Percentiles rank a stretch among this genome's conserved stretches.
Evolutionary conservation across 1,140 invertebrate species (phyloP).

Genomic region (Formica selysi): DNA sequence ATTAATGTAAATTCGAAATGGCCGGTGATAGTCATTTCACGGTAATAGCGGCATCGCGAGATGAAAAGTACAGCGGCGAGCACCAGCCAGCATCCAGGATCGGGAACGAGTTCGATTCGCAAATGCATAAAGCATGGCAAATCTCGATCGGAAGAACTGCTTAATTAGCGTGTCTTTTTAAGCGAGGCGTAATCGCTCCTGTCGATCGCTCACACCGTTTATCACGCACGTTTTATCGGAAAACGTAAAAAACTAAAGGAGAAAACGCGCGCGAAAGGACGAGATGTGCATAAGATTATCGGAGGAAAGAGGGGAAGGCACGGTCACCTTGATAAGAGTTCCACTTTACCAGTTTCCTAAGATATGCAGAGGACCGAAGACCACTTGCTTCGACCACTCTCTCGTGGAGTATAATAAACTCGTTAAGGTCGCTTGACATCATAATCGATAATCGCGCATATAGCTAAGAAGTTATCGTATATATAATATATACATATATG

Average conservation of each 20-base stretch:
- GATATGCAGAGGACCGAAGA: constrained; percentile 26
- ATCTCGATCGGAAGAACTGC: constrained; percentile 9
- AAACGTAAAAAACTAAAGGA: background rate
- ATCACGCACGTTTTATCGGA: constrained; percentile 34
- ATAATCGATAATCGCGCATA: constrained; percentile 55
- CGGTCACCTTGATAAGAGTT: constrained; percentile 45
- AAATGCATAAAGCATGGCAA: constrained; percentile 46
- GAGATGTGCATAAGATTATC: constrained; percentile 40
- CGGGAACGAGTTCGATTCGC: constrained; percentile 17
- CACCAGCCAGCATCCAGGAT: background rate
- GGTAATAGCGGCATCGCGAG: constrained; percentile 43
- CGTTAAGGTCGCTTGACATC: constrained; percentile 42
- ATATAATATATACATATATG: constrained; percentile 22
- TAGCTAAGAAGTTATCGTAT: constrained; percentile 3
- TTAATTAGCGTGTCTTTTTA: constrained; percentile 36
- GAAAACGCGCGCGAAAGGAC: background rate
- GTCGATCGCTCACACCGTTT: constrained; percentile 18
- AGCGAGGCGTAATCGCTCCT: background rate
- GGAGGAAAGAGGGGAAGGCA: background rate
- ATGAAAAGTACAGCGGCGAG: constrained; percentile 20
- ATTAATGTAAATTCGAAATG: constrained; percentile 64
- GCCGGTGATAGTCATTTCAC: constrained; percentile 57
- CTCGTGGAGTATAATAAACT: constrained; percentile 53
- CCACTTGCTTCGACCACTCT: constrained; percentile 13
- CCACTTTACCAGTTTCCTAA: constrained; percentile 52